These are phyloP conservation scores for Leucoma salicis DNA, from an alignment of 2,888 invertebrate genomes.

Conservation along the genomic window DNA sequence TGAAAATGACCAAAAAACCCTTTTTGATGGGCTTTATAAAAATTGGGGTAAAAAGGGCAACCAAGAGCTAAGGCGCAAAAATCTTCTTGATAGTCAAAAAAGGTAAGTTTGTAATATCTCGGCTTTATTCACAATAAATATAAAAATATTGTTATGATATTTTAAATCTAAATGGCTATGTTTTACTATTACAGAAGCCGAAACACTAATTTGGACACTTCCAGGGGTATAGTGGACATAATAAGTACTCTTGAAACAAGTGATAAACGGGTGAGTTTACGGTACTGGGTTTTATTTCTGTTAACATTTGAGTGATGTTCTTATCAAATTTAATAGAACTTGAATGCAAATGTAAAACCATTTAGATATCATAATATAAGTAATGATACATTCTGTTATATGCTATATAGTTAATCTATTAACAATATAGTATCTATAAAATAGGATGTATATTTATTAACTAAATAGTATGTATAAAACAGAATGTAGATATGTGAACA, in stretches of 20 bases:
- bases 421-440: too few species aligned
- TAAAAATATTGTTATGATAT: neutral
- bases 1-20: constrained; percentile 32
- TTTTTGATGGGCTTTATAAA: constrained; percentile 59
- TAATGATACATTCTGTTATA: too few species aligned
- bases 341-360: too few species aligned
- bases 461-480: too few species aligned
- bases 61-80: constrained; percentile 79
- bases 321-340: too few species aligned
- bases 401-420: too few species aligned
- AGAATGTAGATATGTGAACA: too few species aligned
- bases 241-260: constrained; percentile 47
- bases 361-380: too few species aligned
- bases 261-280: neutral
- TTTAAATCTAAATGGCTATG: neutral
- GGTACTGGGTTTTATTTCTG: too few species aligned
- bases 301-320: too few species aligned
- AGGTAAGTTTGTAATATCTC: constrained; percentile 53
- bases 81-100: constrained; percentile 82
- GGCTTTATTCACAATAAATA: neutral
- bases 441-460: too few species aligned
- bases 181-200: constrained; percentile 67
- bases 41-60: constrained; percentile 59
- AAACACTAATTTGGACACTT: constrained; percentile 66
- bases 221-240: constrained; percentile 76